Evolutionary conservation across 2,113 vertebrate genomes (phyloP).

Genomic region (Myrmecobius fasciatus): DNA sequence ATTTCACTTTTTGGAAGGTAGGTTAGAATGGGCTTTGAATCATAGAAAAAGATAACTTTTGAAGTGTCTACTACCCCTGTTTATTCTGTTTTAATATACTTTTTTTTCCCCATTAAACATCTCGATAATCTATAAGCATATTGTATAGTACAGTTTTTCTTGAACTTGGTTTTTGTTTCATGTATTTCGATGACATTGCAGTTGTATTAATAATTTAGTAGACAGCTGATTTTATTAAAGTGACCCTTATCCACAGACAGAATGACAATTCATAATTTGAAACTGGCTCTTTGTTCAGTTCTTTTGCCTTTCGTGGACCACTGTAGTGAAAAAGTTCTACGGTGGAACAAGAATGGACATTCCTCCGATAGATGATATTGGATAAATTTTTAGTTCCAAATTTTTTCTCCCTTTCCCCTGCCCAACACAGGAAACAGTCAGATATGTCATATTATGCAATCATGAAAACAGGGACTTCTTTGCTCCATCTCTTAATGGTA

Average conservation of each 20-base stretch:
- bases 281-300: slow-evolving; percentile 63
- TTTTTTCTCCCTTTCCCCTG: too few species aligned
- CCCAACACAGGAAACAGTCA: too few species aligned
- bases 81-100: background rate
- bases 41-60: slow-evolving; percentile 20
- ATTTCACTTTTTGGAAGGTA: slow-evolving; percentile 41
- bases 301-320: slow-evolving; percentile 63
- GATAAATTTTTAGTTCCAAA: slow-evolving; percentile 55
- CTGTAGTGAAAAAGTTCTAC: slow-evolving; percentile 53
- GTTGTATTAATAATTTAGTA: slow-evolving; percentile 61
- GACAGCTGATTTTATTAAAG: slow-evolving; percentile 71
- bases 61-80: slow-evolving; percentile 14
- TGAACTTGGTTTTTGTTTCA: background rate
- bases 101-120: slow-evolving; percentile 18
- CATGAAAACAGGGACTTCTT: background rate
- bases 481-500: background rate
- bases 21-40: slow-evolving; percentile 39
- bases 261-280: slow-evolving; percentile 69
- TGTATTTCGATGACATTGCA: slow-evolving; percentile 59
- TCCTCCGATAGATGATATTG: slow-evolving; percentile 61
- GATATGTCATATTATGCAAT: too few species aligned
- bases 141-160: background rate
- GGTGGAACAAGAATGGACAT: slow-evolving; percentile 68
- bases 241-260: slow-evolving; percentile 76
- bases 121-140: slow-evolving; percentile 18